Evolutionary conservation across 35 echinoderm and acorn worm species (phyloP), one percentile per base, ranked within the genome.

Genomic region (Acanthaster planci): DNA sequence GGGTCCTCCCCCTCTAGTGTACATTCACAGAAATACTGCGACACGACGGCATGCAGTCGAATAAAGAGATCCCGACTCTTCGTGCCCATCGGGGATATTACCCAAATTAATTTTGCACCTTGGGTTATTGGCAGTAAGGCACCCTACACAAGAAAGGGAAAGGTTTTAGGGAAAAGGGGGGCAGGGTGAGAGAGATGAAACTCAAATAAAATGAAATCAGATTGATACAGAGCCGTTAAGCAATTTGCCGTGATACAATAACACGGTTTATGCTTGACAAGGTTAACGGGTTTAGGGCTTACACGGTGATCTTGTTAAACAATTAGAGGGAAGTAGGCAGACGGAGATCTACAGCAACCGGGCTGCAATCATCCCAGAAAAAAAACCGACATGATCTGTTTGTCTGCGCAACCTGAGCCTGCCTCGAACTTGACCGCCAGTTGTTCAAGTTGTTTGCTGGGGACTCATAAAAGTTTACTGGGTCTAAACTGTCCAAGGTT

Each of bases 41-140:
- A 9, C 42, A 72, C 64, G 30, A 27, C 64, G 14, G n/a, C n/a
- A n/a, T n/a, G 64, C 26, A 29, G 34, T 72, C 21, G 30, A 72
- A 72, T 72, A 31, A 72, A 19, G 21, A 2, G 30, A 72, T 72
- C 30, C 64, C 64, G 29, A 72, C 64, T 29, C 26, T 26, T 26
- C 12, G 12, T 10, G 22, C 64, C 64, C 64, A 72, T 26, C 64
- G 23, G 64, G 30, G 42, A 26, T 72, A 27, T 72, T 26, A 21
- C 64, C 23, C 64, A 72, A 72, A 72, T 72, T 72, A 72, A 72
- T 72, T 72, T 9, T 21, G 22, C 64, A 72, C 64, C 64, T 72
- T 72, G 22, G 23, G 22, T 72, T 31, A 72, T 72, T 72, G 64
- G 64, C 5, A 26, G 34, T 26, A 72, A 72, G 64, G 21, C 64